A percentile compares a stretch with the other conserved stretches of the same genome.
phyloP scores from a whole-genome alignment of 2,888 invertebrate species.

The Phalangium opilio region DNA sequence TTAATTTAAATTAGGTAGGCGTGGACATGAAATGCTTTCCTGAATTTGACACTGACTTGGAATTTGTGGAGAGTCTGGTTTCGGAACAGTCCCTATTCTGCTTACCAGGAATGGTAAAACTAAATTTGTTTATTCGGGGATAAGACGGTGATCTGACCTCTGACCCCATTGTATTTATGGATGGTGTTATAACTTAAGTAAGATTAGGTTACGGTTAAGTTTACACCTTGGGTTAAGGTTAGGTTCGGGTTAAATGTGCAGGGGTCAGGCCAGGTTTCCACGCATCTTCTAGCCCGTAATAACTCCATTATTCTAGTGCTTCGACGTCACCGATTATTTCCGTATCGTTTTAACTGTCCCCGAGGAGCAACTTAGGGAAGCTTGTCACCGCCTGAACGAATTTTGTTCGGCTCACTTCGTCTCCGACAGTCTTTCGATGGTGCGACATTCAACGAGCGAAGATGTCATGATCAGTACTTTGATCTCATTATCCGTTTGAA shows the following conservation, averaged over 20 bases:
- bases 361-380: constrained; percentile 61
- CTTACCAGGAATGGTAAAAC: constrained; percentile 71
- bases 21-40: constrained; percentile 64
- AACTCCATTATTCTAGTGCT: constrained; percentile 64
- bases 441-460: too few species aligned
- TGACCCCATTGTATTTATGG: too few species aligned
- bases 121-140: constrained; percentile 1
- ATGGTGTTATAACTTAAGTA: too few species aligned
- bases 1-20: constrained; percentile 37
- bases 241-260: too few species aligned
- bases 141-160: too few species aligned
- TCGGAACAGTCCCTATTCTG: constrained; percentile 94
- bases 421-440: too few species aligned
- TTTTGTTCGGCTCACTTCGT: constrained; percentile 44
- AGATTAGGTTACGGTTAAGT: too few species aligned
- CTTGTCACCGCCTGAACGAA: constrained; percentile 63
- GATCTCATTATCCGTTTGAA: too few species aligned
- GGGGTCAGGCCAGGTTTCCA: too few species aligned
- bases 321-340: constrained; percentile 78
- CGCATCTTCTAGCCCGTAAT: too few species aligned
- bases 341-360: constrained; percentile 90
- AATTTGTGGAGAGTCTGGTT: constrained; percentile 74
- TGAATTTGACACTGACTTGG: constrained; percentile 58
- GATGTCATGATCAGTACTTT: too few species aligned
- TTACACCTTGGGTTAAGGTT: too few species aligned